These are phyloP conservation scores for Xiphydria camelus DNA, from an alignment of 2,888 invertebrate genomes.

Conservation along the genomic window DNA sequence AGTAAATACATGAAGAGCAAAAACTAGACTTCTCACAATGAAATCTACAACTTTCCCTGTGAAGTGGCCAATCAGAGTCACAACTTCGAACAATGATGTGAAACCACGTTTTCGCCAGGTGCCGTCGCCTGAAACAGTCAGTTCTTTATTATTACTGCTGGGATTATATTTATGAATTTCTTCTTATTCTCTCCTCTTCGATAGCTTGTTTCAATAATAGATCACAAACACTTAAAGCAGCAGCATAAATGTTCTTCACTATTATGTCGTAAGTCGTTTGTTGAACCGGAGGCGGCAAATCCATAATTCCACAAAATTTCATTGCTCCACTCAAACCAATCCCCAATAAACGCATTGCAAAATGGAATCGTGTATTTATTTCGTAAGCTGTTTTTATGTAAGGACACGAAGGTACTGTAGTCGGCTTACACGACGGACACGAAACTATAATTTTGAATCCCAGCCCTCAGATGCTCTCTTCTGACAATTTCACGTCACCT, in stretches of 20 bases:
- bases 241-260: neutral
- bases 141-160: neutral
- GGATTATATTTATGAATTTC: conserved; percentile 5
- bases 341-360: conserved; percentile 5
- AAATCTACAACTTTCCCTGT: conserved; percentile 15
- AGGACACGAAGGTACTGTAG: conserved; percentile 6
- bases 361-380: conserved; percentile 4
- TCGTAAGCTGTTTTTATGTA: conserved; percentile 5
- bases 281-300: conserved; percentile 6
- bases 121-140: conserved; percentile 15
- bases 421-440: neutral
- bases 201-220: conserved; percentile 8
- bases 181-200: conserved; percentile 10
- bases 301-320: conserved; percentile 12
- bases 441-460: conserved; percentile 5
- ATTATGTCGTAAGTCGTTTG: conserved; percentile 10
- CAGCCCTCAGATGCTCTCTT: conserved; percentile 9
- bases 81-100: conserved; percentile 14
- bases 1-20: conserved; percentile 15
- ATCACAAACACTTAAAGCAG: conserved; percentile 5
- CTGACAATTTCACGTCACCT: conserved; percentile 5
- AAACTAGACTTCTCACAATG: conserved; percentile 10
- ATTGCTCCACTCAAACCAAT: conserved; percentile 5
- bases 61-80: conserved; percentile 18
- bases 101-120: conserved; percentile 17